Evolutionary conservation across 2,797 vertebrate genomes (phyloP).

Genomic region (Amazona finschi): DNA sequence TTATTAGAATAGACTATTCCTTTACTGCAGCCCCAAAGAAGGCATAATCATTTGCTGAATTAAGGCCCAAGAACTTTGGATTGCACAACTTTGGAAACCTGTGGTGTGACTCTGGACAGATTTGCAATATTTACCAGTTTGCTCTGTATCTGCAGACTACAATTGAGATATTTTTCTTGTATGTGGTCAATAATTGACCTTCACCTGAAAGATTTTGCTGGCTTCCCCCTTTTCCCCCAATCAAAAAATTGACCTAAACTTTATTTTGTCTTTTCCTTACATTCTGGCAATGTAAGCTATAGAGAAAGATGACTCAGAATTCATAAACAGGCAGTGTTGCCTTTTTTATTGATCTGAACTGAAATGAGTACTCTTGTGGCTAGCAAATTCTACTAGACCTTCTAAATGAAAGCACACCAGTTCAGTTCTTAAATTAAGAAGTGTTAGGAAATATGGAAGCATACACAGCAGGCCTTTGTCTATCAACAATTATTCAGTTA

Average conservation of each 20-base stretch:
- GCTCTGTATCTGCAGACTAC: neutral
- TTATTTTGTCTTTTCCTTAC: neutral
- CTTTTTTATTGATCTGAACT: neutral
- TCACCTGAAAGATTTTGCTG: neutral
- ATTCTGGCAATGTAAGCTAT: neutral
- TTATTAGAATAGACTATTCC: neutral
- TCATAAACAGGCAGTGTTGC: neutral
- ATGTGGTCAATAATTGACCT: neutral
- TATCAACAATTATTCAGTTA: neutral
- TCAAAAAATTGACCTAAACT: neutral
- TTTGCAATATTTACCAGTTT: neutral
- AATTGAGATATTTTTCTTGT: neutral
- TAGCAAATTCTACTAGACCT: neutral
- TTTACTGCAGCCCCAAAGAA: neutral
- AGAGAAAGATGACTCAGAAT: neutral
- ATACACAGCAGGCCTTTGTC: neutral
- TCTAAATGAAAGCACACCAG: neutral
- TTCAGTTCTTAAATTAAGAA: neutral
- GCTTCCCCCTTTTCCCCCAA: accelerated
- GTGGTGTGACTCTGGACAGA: neutral
- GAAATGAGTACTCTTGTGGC: neutral
- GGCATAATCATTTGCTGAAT: neutral
- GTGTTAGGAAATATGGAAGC: neutral
- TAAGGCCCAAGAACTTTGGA: neutral
- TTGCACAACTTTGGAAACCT: neutral